Evolutionary conservation across 2,113 vertebrate species (phyloP), one percentile per base, ranked within the genome.

Genomic region (Mormyrus iriodes): DNA sequence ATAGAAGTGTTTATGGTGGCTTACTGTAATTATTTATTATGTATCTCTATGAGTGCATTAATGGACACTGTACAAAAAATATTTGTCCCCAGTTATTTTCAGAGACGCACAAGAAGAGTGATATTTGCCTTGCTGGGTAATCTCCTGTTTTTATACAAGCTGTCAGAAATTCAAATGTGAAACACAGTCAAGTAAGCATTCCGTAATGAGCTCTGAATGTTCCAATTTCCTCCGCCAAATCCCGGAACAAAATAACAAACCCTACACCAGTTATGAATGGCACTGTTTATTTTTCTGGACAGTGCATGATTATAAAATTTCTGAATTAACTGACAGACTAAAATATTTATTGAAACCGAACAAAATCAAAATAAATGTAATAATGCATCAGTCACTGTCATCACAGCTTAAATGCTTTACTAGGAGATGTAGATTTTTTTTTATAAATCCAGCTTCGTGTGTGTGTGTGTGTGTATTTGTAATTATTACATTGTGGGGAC

Each of bases 301-400:
- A 92, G 93, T 93, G 92, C 93, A 93, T 94, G 94, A 95, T 92
- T 93, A 93, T 93, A 94, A 93, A 94, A 95, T 96, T 95, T 95
- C 93, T 93, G 93, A 95, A 95, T 95, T 95, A 95, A 95, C 94
- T 96, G 95, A 95, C 95, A 95, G 93, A 91, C 92, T 94, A 91
- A 94, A 96, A 95, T 95, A 95, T 96, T 96, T 96, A 95, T 94
- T 90, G 92, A 95, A 95, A 94, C 93, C 90, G 93, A 94, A 94
- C 94, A 92, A 88, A 92, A 92, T 93, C 92, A 92, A 94, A 93
- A 93, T 90, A 90, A 93, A 95, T 92, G 93, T 93, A 92, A 94
- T 95, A 53, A 94, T 92, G 92, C 76, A 79, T 94, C 94, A 90
- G 90, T 95, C 94, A 94, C 90, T 93, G 46, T 92, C 88, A 89